Evolutionary conservation across 2,888 invertebrate genomes (phyloP).

Genomic region (Aplocera efformata): DNA sequence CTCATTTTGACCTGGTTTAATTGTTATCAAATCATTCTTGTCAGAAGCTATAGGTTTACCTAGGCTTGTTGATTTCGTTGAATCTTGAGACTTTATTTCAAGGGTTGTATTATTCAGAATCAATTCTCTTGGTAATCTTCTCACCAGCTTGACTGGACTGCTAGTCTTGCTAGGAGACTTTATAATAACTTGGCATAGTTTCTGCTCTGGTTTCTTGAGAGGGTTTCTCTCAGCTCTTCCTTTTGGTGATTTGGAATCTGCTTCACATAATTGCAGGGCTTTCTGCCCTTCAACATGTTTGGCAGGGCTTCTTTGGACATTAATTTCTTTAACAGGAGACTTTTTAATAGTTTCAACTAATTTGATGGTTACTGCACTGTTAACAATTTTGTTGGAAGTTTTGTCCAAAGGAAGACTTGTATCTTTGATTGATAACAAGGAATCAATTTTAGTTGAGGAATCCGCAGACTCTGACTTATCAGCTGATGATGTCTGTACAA

Average conservation of each 20-base stretch:
- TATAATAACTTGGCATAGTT: constrained; percentile 1
- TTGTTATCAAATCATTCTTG: constrained; percentile 2
- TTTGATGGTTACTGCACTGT: constrained; percentile 5
- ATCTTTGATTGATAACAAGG: constrained; percentile 9
- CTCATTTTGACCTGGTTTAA: constrained; percentile 8
- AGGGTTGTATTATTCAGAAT: constrained; percentile 6
- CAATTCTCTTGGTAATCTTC: constrained; percentile 9
- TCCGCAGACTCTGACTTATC: constrained; percentile 36
- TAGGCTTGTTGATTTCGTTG: constrained; percentile 9
- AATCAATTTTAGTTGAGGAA: constrained; percentile 31
- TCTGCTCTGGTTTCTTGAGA: constrained; percentile 2
- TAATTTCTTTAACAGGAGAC: constrained; percentile 24
- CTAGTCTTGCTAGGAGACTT: constrained; percentile 12
- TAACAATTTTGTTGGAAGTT: constrained; percentile 2
- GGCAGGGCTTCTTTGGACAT: constrained; percentile 13
- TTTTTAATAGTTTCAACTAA: constrained; percentile 11
- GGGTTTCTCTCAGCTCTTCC: constrained; percentile 9
- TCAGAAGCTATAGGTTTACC: constrained; percentile 1
- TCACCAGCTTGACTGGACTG: constrained; percentile 13
- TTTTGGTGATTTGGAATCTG: constrained; percentile 11
- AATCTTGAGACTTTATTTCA: constrained; percentile 5
- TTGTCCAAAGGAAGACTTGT: constrained; percentile 16
- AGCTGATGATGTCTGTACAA: constrained; percentile 13
- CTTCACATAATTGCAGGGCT: neutral
- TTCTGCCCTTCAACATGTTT: constrained; percentile 11